phyloP scores from a whole-genome alignment of 2,888 invertebrate species.

The Gastracanthus pulcherrimus region DNA sequence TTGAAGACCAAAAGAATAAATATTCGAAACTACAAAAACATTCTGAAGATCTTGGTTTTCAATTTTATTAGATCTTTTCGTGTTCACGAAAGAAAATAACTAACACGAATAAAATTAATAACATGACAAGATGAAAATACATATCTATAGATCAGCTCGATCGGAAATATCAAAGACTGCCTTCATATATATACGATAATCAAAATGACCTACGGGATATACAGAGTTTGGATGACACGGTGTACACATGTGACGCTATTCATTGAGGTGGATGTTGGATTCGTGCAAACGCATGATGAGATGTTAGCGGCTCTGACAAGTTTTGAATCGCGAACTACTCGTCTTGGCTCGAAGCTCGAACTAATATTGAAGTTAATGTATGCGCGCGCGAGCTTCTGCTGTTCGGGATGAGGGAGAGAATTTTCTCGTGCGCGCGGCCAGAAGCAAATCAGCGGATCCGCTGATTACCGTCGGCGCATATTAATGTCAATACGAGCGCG shows the following conservation, averaged over 20 bases:
- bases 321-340: conserved; percentile 1
- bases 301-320: conserved; percentile 39
- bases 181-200: not conserved
- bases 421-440: conserved; percentile 29
- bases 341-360: not conserved
- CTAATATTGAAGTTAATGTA: conserved; percentile 47
- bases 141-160: not conserved
- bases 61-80: not conserved
- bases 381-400: not conserved
- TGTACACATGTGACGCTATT: not conserved
- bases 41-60: no score
- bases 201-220: not conserved
- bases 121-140: not conserved
- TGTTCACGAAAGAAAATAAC: not conserved
- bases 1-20: no score
- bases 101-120: not conserved
- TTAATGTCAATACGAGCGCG: conserved; percentile 37
- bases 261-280: not conserved
- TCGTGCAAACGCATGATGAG: conserved; percentile 42
- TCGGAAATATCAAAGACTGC: not conserved
- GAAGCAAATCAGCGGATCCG: conserved; percentile 34
- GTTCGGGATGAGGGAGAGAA: not conserved
- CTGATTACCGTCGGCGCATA: conserved; percentile 34
- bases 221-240: not conserved
- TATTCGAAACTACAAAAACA: no score